phyloP scores from a whole-genome alignment of 1,140 invertebrate genomes.

The Tetramorium simillimum region DNA sequence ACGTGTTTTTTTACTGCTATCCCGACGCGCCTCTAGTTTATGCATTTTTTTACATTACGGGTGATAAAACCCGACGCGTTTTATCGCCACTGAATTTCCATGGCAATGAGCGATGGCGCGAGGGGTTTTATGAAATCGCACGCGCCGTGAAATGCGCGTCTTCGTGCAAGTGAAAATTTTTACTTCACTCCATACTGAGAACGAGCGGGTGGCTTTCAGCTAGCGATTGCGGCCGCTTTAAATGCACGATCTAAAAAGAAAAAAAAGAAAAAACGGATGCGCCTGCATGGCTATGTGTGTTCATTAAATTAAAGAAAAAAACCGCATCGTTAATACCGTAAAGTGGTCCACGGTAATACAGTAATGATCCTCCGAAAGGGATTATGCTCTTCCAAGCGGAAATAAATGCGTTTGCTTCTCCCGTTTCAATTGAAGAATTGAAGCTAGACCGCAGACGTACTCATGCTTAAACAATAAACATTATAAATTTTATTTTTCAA shows the following conservation, averaged over 20 bases:
- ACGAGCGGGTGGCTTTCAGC: conserved; percentile 11
- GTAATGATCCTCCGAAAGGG: conserved; percentile 31
- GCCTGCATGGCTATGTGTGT: neutral
- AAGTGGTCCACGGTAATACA: conserved; percentile 19
- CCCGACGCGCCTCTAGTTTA: conserved; percentile 23
- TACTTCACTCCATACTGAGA: conserved; percentile 12
- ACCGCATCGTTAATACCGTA: neutral
- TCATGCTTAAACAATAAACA: too few species aligned
- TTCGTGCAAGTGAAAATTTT: conserved; percentile 21
- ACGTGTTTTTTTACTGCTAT: conserved; percentile 26
- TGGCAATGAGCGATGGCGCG: conserved; percentile 9
- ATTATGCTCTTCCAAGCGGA: neutral
- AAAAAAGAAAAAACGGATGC: neutral
- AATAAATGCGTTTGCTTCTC: neutral
- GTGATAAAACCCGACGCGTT: conserved; percentile 39
- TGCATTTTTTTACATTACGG: conserved; percentile 43
- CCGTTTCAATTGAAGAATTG: neutral
- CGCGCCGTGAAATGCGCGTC: conserved; percentile 6
- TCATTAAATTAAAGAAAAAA: conserved; percentile 21
- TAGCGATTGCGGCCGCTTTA: conserved; percentile 14
- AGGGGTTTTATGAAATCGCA: conserved; percentile 38
- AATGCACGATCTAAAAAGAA: conserved; percentile 5
- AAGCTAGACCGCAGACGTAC: neutral
- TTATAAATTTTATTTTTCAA: neutral
- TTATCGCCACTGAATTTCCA: conserved; percentile 53